Conservation (phyloP, 2,888 invertebrate species). For the Leucoma salicis region DNA sequence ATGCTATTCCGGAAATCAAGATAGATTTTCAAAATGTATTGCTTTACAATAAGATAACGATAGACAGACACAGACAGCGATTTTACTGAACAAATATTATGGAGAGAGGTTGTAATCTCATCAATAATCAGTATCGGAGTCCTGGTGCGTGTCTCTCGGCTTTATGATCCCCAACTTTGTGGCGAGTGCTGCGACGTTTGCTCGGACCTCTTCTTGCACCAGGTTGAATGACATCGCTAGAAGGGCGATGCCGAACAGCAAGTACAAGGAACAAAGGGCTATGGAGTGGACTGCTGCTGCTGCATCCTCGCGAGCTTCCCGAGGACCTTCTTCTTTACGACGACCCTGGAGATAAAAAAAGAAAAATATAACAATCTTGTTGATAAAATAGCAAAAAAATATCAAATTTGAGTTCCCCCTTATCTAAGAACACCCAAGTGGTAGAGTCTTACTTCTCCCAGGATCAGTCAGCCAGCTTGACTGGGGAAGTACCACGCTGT, state of each 20-base stretch:
- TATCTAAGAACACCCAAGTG: too few relatives aligned
- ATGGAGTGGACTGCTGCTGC: constrained; percentile 80
- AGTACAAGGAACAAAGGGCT: constrained; percentile 94
- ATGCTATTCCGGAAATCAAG: too few relatives aligned
- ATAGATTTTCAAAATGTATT: too few relatives aligned
- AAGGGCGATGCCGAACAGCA: constrained; percentile 96
- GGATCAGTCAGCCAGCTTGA: too few relatives aligned
- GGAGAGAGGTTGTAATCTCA: neutral
- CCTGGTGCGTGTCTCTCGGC: constrained; percentile 77
- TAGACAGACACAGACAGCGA: too few relatives aligned
- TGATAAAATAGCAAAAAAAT: too few relatives aligned
- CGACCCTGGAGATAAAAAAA: constrained; percentile 40
- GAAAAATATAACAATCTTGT: too few relatives aligned
- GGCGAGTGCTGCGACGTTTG: constrained; percentile 92
- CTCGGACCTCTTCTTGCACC: constrained; percentile 96
- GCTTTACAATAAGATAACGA: too few relatives aligned
- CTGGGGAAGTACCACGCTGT: too few relatives aligned
- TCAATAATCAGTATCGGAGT: constrained; percentile 66
- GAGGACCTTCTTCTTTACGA: constrained; percentile 28
- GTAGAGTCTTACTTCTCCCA: too few relatives aligned
- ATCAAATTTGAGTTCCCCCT: too few relatives aligned
- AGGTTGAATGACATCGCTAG: constrained; percentile 98
- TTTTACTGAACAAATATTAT: too few relatives aligned
- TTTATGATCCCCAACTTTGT: constrained; percentile 94
- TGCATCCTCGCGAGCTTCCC: constrained; percentile 38